Percentiles rank a stretch among this genome's conserved stretches.
Evolutionary conservation across 2,113 vertebrate genomes (phyloP).

Genomic region (Odocoileus hemionus): DNA sequence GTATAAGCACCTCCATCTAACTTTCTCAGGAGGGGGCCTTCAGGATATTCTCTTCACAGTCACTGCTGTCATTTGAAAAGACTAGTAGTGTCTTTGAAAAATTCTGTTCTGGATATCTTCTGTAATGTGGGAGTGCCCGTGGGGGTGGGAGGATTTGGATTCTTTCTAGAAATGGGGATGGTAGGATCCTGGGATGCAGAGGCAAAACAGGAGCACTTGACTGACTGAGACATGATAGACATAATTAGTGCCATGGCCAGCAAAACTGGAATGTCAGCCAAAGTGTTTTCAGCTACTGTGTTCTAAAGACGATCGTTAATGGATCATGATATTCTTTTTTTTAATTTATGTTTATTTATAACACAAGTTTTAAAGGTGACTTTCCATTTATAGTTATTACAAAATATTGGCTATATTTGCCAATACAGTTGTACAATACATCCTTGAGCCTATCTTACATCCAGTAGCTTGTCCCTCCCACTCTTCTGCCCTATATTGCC

Average conservation of each 20-base stretch:
- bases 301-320: not conserved
- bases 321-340: not conserved
- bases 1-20: not conserved
- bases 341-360: not conserved
- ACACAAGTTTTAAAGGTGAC: not conserved
- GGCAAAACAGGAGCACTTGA: not conserved
- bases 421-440: not conserved
- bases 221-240: not conserved
- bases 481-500: not conserved
- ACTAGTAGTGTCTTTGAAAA: not conserved
- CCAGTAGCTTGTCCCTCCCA: not conserved
- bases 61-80: not conserved
- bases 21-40: not conserved
- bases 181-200: not conserved
- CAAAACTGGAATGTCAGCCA: not conserved
- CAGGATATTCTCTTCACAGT: not conserved
- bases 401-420: not conserved
- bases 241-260: not conserved
- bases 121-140: not conserved
- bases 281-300: not conserved
- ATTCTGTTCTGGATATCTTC: not conserved
- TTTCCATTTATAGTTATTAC: not conserved
- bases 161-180: not conserved
- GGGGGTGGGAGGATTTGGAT: not conserved
- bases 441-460: not conserved